Evolutionary conservation across 2,888 invertebrate genomes (phyloP).

Genomic region (Scaptomyza caliginosa): DNA sequence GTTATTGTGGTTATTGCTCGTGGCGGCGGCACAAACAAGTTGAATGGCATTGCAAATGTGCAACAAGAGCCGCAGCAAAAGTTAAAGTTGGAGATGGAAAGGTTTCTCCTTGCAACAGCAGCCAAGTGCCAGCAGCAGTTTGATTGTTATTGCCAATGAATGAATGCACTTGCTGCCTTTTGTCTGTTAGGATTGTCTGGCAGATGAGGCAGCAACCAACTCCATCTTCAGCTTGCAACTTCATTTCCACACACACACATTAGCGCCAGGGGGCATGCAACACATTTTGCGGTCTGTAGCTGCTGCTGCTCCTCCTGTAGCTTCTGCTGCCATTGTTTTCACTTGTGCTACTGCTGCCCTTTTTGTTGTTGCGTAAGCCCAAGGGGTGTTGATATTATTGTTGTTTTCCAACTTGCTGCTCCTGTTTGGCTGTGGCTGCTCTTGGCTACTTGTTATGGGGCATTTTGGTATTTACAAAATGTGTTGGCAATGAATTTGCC

Average conservation of each 20-base stretch:
- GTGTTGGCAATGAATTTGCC: constrained; percentile 76
- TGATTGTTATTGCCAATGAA: constrained; percentile 80
- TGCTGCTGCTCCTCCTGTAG: constrained; percentile 41
- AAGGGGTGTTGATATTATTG: constrained; percentile 60
- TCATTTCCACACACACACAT: constrained; percentile 8
- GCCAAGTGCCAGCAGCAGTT: constrained; percentile 71
- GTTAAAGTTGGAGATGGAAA: constrained; percentile 11
- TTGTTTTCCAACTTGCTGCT: constrained; percentile 38
- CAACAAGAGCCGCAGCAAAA: constrained; percentile 56
- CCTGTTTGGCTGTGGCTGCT: constrained; percentile 24
- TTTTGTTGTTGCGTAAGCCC: constrained; percentile 61
- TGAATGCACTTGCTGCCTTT: constrained; percentile 71
- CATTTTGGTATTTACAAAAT: constrained; percentile 60
- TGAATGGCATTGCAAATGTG: constrained; percentile 69
- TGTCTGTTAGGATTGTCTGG: constrained; percentile 59
- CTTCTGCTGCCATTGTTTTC: constrained; percentile 64
- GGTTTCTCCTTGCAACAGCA: constrained; percentile 16
- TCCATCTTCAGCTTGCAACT: constrained; percentile 12
- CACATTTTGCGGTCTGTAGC: constrained; percentile 74
- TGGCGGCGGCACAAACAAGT: constrained; percentile 57
- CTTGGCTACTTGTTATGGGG: constrained; percentile 23
- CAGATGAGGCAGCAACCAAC: constrained; percentile 22
- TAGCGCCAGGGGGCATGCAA: constrained; percentile 64
- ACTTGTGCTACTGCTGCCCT: constrained; percentile 48
- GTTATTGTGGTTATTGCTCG: constrained; percentile 25